These are phyloP conservation scores for Steinernema carpocapsae DNA, from an alignment of 2,888 invertebrate species.

Conservation along the genomic window DNA sequence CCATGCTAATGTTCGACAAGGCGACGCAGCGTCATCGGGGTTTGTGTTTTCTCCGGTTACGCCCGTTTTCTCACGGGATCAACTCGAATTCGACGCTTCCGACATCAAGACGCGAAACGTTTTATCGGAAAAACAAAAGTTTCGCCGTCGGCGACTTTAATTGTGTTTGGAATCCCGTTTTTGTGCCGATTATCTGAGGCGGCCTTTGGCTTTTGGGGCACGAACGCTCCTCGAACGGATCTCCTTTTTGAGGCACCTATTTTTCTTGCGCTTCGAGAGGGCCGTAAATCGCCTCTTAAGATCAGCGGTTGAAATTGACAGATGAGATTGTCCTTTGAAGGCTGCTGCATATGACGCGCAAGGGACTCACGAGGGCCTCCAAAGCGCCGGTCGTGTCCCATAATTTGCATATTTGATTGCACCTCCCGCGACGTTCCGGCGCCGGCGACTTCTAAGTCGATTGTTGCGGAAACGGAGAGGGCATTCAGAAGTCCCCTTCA, in stretches of 20 bases:
- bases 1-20: constrained; percentile 99
- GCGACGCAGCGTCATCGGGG: constrained; percentile 99
- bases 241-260: too few species aligned
- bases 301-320: constrained; percentile 2
- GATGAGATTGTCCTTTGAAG: constrained; percentile 24
- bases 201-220: neutral
- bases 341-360: constrained; percentile 20
- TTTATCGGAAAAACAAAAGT: constrained; percentile 4
- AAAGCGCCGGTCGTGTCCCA: neutral
- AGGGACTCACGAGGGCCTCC: neutral
- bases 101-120: neutral
- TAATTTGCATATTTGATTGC: constrained; percentile 35
- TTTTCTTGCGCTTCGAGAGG: too few species aligned
- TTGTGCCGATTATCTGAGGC: neutral
- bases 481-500: neutral
- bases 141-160: neutral
- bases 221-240: too few species aligned
- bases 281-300: constrained; percentile 2
- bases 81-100: neutral
- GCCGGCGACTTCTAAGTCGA: neutral
- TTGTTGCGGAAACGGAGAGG: constrained; percentile 11
- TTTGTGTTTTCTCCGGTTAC: constrained; percentile 50
- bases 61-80: constrained; percentile 1
- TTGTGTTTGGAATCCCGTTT: neutral
- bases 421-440: constrained; percentile 1